Base-by-base conservation (phyloP, 2,113 vertebrate species). In the Malurus alboscapulatus region DNA sequence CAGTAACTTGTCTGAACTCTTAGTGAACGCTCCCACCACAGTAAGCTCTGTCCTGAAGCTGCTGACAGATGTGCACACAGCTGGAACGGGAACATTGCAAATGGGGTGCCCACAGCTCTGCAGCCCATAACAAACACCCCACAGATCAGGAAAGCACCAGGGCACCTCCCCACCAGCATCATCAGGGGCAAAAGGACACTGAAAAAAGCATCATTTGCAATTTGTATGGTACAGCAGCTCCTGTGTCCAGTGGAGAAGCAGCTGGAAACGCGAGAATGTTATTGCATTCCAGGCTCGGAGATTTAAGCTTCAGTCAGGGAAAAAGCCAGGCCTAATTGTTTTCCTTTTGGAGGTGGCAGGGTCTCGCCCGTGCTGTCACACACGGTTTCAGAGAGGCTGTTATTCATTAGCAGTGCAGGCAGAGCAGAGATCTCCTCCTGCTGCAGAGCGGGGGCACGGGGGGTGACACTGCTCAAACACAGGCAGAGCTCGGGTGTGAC, bases 1-100 rank as follows among this genome's bases (percentile, higher is more conserved):
- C 67, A 66, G 57, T 9, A 29, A 40, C 29, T 40, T 30, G 12
- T 42, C 53, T 17, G 12, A 44, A 13, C 14, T 14, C 15, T 16
- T 2, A 29, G 27, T 5, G 19, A 59, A 4, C 12, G 0, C 3
- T 25, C 29, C 25, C 19, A 9, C 20, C 34, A 5, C 0, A 26
- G 36, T 1, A 4, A 0, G 0, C 34, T 18, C 57, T 17, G 48
- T 24, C n/a, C 50, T 19, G 8, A n/a, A 15, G 65, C 26, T 14
- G 12, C 38, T 6, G 54, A 15, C 15, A 27, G 50, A 4, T 2
- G 44, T 13, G 42, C 5, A 9, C 5, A 29, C 76, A 57, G 76
- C 44, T 63, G 81, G 67, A 27, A 6, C 27, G 38, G 50, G 30
- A n/a, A 14, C 26, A 3, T 3, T 7, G 19, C 25, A 6, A 11